A percentile compares a stretch with the other conserved stretches of the same genome.
phyloP scores from a whole-genome alignment of 2,888 invertebrate species.

The Loripinus fragilis region DNA sequence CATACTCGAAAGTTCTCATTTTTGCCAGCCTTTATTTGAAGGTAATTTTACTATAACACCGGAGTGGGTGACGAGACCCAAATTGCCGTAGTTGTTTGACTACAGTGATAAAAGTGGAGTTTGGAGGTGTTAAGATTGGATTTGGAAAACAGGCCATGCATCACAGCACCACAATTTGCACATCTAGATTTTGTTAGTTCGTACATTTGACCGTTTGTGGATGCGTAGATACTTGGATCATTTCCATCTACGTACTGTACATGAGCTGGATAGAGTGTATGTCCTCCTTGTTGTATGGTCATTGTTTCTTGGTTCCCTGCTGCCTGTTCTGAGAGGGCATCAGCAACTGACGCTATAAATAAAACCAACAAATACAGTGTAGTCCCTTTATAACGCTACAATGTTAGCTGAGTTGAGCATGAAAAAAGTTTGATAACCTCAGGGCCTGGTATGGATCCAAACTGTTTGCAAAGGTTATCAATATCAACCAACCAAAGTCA shows the following conservation, averaged over 20 bases:
- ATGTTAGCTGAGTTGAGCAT: too few relatives aligned
- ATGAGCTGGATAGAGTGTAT: slow-evolving; percentile 86
- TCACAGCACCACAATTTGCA: slow-evolving; percentile 62
- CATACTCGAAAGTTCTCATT: too few relatives aligned
- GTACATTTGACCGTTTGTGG: slow-evolving; percentile 88
- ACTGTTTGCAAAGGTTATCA: not conserved
- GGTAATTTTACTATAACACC: too few relatives aligned
- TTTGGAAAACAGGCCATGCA: slow-evolving; percentile 40
- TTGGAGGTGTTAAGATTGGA: slow-evolving; percentile 1
- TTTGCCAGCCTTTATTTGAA: too few relatives aligned
- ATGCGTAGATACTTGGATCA: slow-evolving; percentile 86
- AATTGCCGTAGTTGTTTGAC: too few relatives aligned
- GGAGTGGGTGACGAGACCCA: too few relatives aligned
- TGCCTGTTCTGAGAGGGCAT: slow-evolving; percentile 65
- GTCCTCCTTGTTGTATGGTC: slow-evolving; percentile 77
- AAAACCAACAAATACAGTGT: not conserved
- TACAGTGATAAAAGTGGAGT: not conserved
- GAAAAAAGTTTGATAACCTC: too few relatives aligned
- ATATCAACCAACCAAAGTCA: too few relatives aligned
- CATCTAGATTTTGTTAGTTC: slow-evolving; percentile 77
- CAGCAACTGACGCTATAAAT: slow-evolving; percentile 63
- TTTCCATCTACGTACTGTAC: slow-evolving; percentile 88
- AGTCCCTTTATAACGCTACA: too few relatives aligned
- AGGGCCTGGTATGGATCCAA: not conserved
- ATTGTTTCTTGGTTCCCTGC: slow-evolving; percentile 84